A percentile compares a stretch with the other conserved stretches of the same genome.
Conservation (phyloP, 2,113 vertebrate genomes). For the Paratilapia polleni region DNA sequence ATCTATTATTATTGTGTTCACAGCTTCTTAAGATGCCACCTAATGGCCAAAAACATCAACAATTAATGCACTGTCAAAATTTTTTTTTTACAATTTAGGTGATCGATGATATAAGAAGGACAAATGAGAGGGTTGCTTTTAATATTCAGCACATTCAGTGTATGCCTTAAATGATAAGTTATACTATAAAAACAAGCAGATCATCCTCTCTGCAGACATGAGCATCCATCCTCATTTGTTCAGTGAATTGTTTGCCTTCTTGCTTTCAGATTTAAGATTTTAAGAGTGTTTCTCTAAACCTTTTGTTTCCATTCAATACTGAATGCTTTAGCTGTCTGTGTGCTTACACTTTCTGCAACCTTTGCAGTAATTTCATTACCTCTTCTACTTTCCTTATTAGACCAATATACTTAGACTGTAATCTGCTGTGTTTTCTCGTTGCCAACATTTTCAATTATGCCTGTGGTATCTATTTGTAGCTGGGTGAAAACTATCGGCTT, state of each 20-base stretch:
- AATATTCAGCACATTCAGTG: neutral
- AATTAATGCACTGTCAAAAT: neutral
- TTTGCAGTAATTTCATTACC: slow-evolving; percentile 20
- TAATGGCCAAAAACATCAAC: neutral
- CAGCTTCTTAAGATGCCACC: neutral
- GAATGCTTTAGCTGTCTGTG: neutral
- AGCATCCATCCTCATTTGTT: slow-evolving; percentile 14
- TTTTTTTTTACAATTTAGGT: neutral
- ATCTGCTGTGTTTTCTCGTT: slow-evolving; percentile 22
- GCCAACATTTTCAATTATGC: slow-evolving; percentile 39
- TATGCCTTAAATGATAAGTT: neutral
- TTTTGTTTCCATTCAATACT: neutral
- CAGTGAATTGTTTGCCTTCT: neutral
- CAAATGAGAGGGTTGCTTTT: neutral
- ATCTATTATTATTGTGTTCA: neutral
- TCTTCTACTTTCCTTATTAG: slow-evolving; percentile 8
- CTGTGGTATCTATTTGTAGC: slow-evolving; percentile 39
- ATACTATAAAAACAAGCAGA: neutral
- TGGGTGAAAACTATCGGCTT: slow-evolving; percentile 30
- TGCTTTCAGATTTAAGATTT: neutral
- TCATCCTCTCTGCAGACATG: neutral
- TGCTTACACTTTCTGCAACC: slow-evolving; percentile 15
- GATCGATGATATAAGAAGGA: neutral
- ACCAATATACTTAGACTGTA: neutral
- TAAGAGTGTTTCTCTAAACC: neutral